phyloP scores from a whole-genome alignment of 2,113 vertebrate genomes.

The Muntiacus muntjak region DNA sequence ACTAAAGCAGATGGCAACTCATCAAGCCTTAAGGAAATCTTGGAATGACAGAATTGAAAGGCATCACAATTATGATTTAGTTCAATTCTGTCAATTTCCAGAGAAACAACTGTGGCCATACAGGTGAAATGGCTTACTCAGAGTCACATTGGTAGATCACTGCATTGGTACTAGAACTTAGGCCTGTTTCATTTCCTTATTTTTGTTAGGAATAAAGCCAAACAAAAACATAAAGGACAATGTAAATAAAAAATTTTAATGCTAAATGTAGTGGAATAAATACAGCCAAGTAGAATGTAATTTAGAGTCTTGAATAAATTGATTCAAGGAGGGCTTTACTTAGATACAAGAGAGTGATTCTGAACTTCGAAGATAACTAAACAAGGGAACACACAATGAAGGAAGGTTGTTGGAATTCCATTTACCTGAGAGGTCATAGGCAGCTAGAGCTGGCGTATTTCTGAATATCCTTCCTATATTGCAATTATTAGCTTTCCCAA shows the following conservation, averaged over 20 bases:
- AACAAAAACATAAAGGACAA: not conserved
- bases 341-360: not conserved
- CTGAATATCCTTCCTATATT: not conserved
- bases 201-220: not conserved
- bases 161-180: not conserved
- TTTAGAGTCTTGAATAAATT: not conserved
- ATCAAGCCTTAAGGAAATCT: not conserved
- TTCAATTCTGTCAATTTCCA: not conserved
- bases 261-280: not conserved
- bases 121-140: not conserved
- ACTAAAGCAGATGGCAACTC: conserved; percentile 24
- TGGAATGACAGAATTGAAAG: not conserved
- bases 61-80: not conserved
- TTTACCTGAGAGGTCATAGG: not conserved
- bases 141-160: not conserved
- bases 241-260: not conserved
- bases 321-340: not conserved
- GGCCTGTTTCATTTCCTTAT: not conserved
- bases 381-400: not conserved
- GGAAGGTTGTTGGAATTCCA: not conserved
- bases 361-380: not conserved
- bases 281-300: not conserved
- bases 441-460: not conserved
- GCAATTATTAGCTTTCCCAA: not conserved
- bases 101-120: not conserved